Base-by-base conservation (phyloP, 2,888 invertebrate species). In the Lithophane ornitopus region DNA sequence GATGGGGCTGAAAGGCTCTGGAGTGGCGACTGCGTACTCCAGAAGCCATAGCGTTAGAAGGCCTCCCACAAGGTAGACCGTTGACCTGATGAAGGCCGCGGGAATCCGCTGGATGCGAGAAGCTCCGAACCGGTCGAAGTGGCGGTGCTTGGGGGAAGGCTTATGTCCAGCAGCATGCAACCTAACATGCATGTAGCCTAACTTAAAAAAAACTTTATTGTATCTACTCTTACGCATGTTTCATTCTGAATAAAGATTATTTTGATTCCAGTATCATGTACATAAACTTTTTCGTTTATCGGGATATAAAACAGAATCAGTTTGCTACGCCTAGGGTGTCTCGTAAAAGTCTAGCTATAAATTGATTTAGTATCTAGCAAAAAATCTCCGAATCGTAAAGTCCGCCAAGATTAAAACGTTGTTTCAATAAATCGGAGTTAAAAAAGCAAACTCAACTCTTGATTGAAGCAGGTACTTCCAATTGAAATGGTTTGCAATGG, bases 311-410 rank as follows among this genome's bases (percentile, higher is more conserved):
- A 49, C 49, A 49, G 49, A 49, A 49, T 19, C 49, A 49, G 49
- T 49, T 49, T 49, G 19, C 14, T 49, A 19, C 49, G 3, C 3
- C 49, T 19, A 49, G 49, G 49, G 8, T 49, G 70, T 70, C 82
- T 76, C 77, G 44, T 80, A 82, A 80, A 80, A 28, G 14, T 76
- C 56, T 19, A 61, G 6, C 14, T 62, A 34, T 26, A 66, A 70
- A 76, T 62, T 70, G 49, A 65, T 70, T 76, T 44, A 68, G n/a
- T 22, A 52, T 49, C n/a, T 44, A 22, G 11, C 4, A 41, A 81
- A 58, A 52, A n/a, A 59, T 2, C 12, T 26, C 7, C 12, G 4
- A 14, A 44, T 26, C 16, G 39, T 28, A 44, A 78, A 76, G 44
- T n/a, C 0, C 26, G 22, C 26, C 19, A 26, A 28, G 3, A 72